phyloP scores from a whole-genome alignment of 2,797 vertebrate genomes.

The Champsocephalus gunnari region DNA sequence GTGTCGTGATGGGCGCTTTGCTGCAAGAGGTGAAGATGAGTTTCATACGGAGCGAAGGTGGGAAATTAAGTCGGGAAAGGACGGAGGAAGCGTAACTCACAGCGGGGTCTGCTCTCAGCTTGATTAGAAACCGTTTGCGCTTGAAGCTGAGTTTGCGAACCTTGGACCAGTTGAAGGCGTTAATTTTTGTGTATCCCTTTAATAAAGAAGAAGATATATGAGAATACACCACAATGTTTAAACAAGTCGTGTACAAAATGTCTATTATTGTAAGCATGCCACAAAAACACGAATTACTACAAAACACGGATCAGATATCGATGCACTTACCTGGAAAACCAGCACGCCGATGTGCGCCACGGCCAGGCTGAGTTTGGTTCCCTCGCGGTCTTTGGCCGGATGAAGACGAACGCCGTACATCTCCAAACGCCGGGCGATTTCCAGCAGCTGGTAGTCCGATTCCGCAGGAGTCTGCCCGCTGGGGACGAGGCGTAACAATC shows the following conservation, averaged over 20 bases:
- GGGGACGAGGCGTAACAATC: background rate
- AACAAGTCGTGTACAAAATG: no score
- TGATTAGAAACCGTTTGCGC: slow-evolving; percentile 96
- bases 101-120: slow-evolving; percentile 91
- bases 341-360: slow-evolving; percentile 95
- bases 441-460: slow-evolving; percentile 96
- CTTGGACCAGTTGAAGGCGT: slow-evolving; percentile 98
- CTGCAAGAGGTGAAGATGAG: slow-evolving; percentile 36
- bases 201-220: background rate
- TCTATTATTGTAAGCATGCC: no score
- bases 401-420: slow-evolving; percentile 96
- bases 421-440: slow-evolving; percentile 93
- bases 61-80: background rate
- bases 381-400: slow-evolving; percentile 96
- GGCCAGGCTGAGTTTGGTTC: slow-evolving; percentile 93
- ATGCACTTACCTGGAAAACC: slow-evolving; percentile 92
- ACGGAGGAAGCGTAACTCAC: slow-evolving; percentile 82
- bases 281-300: no score
- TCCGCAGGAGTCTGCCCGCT: slow-evolving; percentile 97
- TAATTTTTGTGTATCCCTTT: slow-evolving; percentile 96
- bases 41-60: background rate
- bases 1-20: slow-evolving; percentile 90
- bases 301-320: background rate
- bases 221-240: no score
- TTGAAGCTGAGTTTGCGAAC: slow-evolving; percentile 99